phyloP scores from a whole-genome alignment of 1,140 invertebrate genomes.

The Theocolax elegans region DNA sequence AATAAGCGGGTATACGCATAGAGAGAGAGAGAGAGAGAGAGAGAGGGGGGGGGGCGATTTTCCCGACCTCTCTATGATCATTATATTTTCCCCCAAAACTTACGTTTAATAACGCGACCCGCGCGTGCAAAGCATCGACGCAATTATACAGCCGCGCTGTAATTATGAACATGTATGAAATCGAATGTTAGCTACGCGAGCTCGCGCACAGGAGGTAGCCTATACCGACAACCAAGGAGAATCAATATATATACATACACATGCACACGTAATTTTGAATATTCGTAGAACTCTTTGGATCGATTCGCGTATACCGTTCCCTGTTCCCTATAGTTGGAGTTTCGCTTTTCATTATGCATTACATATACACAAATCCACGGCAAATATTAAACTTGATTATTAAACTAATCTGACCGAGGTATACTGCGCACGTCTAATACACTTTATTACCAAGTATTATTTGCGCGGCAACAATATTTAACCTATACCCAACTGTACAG shows the following conservation, averaged over 20 bases:
- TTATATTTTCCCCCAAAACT: conserved; percentile 33
- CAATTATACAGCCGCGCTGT: conserved; percentile 11
- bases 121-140: background rate
- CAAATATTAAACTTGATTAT: conserved; percentile 15
- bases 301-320: background rate
- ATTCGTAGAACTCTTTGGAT: conserved; percentile 19
- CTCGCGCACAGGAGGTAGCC: background rate
- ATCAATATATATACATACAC: background rate
- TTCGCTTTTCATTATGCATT: conserved; percentile 6
- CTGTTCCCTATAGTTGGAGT: background rate
- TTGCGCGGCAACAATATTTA: too few relatives aligned
- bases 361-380: background rate
- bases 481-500: too few relatives aligned
- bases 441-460: background rate
- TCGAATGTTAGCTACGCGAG: background rate
- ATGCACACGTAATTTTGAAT: too few relatives aligned
- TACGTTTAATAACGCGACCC: conserved; percentile 16
- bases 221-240: too few relatives aligned
- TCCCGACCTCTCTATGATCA: conserved; percentile 7
- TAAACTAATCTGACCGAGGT: background rate
- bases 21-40: too few relatives aligned
- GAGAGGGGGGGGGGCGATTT: background rate
- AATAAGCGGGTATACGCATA: background rate
- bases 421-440: background rate
- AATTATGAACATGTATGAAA: conserved; percentile 29